Evolutionary conservation across 2,113 vertebrate species (phyloP).

Genomic region (Anser cygnoides): DNA sequence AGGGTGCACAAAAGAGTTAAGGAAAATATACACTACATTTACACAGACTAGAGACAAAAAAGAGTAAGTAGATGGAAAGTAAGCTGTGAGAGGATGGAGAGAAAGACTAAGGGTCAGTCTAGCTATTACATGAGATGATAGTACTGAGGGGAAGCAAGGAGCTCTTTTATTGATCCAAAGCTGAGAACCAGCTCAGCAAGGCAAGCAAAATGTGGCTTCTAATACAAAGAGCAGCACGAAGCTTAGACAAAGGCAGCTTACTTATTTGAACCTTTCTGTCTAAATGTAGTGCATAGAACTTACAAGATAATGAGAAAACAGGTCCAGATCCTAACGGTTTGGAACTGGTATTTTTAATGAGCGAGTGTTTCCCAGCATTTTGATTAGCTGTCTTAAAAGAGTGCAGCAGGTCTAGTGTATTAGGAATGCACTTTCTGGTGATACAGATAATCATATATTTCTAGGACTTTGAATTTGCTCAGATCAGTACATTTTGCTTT

Average conservation of each 20-base stretch:
- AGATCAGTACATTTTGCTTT: neutral
- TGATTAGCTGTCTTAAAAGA: neutral
- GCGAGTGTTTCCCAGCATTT: neutral
- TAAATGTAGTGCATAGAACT: neutral
- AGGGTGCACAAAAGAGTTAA: neutral
- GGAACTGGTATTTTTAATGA: neutral
- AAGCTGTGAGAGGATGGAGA: neutral
- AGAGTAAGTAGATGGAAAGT: neutral
- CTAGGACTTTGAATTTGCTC: neutral
- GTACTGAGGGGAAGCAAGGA: neutral
- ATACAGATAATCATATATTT: neutral
- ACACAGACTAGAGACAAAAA: neutral
- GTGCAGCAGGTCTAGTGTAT: neutral
- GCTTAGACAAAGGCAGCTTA: neutral
- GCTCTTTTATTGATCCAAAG: neutral
- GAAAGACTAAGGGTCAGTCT: neutral
- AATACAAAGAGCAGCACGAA: neutral
- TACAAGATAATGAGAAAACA: neutral
- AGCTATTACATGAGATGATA: rapidly evolving
- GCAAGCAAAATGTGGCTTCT: neutral
- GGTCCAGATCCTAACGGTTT: neutral
- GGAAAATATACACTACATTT: neutral
- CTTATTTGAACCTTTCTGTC: neutral
- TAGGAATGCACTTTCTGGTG: neutral
- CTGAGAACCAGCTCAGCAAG: neutral